Conservation (phyloP, 2,888 invertebrate genomes). For the Folsomia candida region DNA sequence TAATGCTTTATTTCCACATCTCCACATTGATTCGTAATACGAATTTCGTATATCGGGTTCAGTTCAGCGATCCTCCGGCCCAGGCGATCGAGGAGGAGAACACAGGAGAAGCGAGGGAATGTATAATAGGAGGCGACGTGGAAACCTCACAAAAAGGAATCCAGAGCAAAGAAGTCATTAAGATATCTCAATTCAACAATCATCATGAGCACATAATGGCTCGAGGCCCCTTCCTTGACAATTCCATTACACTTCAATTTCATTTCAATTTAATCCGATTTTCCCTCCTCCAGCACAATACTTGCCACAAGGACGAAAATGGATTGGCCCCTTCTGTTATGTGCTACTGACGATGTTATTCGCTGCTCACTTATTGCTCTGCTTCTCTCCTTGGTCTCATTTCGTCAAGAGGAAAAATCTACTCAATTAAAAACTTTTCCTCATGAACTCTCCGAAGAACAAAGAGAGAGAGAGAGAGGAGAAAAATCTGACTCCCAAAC, state of each 20-base stretch:
- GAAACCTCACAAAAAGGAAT: background rate
- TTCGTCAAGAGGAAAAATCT: constrained; percentile 6
- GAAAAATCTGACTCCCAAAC: constrained; percentile 4
- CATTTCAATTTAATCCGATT: constrained; percentile 5
- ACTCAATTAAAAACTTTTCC: constrained; percentile 22
- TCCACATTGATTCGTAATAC: background rate
- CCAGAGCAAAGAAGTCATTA: constrained; percentile 4
- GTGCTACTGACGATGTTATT: too few relatives aligned
- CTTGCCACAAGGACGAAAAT: background rate
- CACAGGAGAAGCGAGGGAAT: too few relatives aligned
- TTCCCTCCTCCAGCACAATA: background rate
- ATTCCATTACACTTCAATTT: constrained; percentile 26
- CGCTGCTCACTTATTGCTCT: background rate
- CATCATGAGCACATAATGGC: background rate
- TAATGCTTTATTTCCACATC: background rate
- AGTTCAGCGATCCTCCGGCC: too few relatives aligned
- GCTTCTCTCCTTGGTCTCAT: background rate
- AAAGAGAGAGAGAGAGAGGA: too few relatives aligned
- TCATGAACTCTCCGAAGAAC: constrained; percentile 6
- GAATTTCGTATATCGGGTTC: too few relatives aligned
- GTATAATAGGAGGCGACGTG: too few relatives aligned
- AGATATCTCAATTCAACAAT: constrained; percentile 15
- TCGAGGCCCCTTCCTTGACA: constrained; percentile 5
- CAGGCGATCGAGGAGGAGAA: too few relatives aligned
- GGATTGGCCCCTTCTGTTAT: background rate